Evolutionary conservation across 2,797 vertebrate species (phyloP).

Genomic region (Acipenser ruthenus): DNA sequence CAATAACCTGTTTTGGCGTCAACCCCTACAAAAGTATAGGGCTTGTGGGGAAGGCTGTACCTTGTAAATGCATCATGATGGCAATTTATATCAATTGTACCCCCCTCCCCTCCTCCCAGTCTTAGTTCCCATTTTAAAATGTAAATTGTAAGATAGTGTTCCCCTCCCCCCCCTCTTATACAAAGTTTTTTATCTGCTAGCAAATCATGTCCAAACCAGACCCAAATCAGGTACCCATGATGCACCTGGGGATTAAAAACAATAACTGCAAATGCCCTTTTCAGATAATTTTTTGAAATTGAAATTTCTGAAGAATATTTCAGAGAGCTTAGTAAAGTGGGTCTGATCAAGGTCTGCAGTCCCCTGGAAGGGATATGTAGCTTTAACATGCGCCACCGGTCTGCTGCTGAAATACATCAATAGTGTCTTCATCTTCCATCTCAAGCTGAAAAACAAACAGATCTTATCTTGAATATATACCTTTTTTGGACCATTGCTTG

Average conservation of each 20-base stretch:
- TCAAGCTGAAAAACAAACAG: conserved; percentile 13
- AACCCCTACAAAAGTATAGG: not conserved
- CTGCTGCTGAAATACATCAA: conserved; percentile 3
- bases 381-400: conserved; percentile 51
- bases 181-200: not conserved
- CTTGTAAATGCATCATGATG: conserved; percentile 6
- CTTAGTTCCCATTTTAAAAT: not conserved
- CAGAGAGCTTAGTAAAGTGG: conserved; percentile 43
- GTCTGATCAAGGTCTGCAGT: conserved; percentile 44
- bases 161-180: conserved; percentile 16
- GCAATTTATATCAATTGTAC: not conserved
- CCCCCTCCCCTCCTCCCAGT: not conserved
- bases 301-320: conserved; percentile 33
- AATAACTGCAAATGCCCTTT: not conserved
- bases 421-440: conserved; percentile 6
- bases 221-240: not conserved
- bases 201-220: not conserved
- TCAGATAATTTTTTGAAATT: conserved; percentile 23
- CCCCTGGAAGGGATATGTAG: conserved; percentile 21
- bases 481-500: no score
- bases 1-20: no score
- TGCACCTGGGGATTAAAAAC: not conserved
- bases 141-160: not conserved
- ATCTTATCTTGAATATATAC: not conserved
- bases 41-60: not conserved